phyloP scores from a whole-genome alignment of 2,113 vertebrate species.

The Poeciliopsis prolifica region DNA sequence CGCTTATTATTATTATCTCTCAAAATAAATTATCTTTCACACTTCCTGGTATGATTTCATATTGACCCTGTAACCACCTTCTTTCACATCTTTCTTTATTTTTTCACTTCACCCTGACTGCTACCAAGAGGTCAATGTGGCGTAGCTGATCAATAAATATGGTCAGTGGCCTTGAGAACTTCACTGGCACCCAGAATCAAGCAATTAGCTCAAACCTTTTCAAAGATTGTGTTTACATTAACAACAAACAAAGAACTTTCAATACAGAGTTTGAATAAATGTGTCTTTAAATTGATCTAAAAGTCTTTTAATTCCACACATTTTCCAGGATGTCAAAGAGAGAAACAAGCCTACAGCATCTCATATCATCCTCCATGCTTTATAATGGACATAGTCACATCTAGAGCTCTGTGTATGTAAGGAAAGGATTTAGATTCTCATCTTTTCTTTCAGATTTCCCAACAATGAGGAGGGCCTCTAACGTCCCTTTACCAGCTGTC shows the following conservation, averaged over 20 bases:
- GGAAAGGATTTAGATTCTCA: no score
- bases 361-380: background rate
- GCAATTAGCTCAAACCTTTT: background rate
- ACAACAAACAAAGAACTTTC: background rate
- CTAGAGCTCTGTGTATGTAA: background rate
- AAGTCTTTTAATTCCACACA: background rate
- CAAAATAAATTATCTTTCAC: constrained; percentile 55
- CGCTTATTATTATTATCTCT: constrained; percentile 31
- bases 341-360: background rate
- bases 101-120: background rate
- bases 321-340: background rate
- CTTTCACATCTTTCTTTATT: constrained; percentile 7
- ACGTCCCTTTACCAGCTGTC: background rate
- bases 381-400: background rate
- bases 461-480: no score
- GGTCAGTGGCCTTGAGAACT: constrained; percentile 6
- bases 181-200: background rate
- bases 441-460: no score
- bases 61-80: constrained; percentile 16
- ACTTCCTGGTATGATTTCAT: constrained; percentile 40
- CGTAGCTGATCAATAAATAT: constrained; percentile 26
- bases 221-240: no score
- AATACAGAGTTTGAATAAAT: background rate
- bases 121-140: constrained; percentile 5
- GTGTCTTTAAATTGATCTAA: background rate